phyloP scores from a whole-genome alignment of 2,888 invertebrate genomes.

The Augochlorella aurata region DNA sequence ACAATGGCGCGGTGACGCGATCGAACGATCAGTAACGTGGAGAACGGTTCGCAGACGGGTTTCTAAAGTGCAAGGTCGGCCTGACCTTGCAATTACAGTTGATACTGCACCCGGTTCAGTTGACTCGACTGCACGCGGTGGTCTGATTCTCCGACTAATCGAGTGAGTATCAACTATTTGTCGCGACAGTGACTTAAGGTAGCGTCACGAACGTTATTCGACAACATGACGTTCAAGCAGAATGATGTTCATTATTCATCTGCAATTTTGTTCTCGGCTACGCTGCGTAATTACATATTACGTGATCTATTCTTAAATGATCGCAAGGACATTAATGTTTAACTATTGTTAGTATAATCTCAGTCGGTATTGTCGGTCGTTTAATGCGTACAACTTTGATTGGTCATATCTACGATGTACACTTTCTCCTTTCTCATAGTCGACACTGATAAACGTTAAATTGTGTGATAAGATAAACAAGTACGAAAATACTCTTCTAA shows the following conservation, averaged over 20 bases:
- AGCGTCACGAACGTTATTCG: not conserved
- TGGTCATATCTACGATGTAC: too few species aligned
- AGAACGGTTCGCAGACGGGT: constrained; percentile 16
- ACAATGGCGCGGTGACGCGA: constrained; percentile 16
- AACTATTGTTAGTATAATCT: too few species aligned
- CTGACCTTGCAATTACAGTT: constrained; percentile 27
- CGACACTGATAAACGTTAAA: too few species aligned
- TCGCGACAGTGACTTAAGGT: not conserved
- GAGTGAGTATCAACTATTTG: not conserved
- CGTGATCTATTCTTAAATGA: too few species aligned
- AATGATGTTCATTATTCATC: not conserved
- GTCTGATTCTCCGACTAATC: not conserved
- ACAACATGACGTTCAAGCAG: not conserved
- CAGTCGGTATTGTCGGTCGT: too few species aligned
- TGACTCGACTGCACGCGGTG: constrained; percentile 2
- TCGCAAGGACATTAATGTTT: too few species aligned
- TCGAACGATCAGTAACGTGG: not conserved
- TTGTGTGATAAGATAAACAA: too few species aligned
- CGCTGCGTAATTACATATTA: too few species aligned
- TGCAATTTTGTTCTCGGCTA: too few species aligned
- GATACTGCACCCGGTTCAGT: constrained; percentile 34
- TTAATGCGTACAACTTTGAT: too few species aligned
- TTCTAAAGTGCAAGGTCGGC: constrained; percentile 44
- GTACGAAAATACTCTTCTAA: too few species aligned
- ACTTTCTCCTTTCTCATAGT: too few species aligned